Percentiles rank a stretch among this genome's conserved stretches.
phyloP scores from a whole-genome alignment of 1,140 invertebrate species.

The Cherax quadricarinatus region DNA sequence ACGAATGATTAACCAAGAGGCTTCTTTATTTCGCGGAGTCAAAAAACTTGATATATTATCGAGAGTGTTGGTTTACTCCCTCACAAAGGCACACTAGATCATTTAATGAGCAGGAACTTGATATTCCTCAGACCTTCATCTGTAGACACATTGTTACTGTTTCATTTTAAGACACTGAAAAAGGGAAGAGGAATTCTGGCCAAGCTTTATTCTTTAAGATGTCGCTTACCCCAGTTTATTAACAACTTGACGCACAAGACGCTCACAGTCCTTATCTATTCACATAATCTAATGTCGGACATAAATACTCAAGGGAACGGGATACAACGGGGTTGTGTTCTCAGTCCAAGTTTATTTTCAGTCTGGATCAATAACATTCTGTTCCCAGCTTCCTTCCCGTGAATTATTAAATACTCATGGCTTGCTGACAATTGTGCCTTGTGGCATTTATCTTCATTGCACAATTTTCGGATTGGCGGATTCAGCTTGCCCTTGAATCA shows the following conservation, averaged over 20 bases:
- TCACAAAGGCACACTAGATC: too few relatives aligned
- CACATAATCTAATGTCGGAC: not conserved
- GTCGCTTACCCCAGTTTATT: not conserved
- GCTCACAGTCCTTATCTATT: not conserved
- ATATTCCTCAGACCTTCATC: too few relatives aligned
- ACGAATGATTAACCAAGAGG: too few relatives aligned
- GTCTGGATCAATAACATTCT: slow-evolving; percentile 5
- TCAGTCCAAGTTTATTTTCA: not conserved
- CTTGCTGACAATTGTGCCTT: not conserved
- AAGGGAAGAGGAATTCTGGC: not conserved
- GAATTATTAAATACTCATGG: not conserved
- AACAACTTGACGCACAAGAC: not conserved
- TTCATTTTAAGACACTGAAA: too few relatives aligned
- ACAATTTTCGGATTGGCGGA: not conserved
- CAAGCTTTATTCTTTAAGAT: not conserved
- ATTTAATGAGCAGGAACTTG: too few relatives aligned
- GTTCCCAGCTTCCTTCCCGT: not conserved
- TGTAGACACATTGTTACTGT: too few relatives aligned
- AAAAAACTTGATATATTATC: too few relatives aligned
- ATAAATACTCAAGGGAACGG: not conserved
- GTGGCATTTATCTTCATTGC: not conserved
- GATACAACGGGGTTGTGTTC: not conserved
- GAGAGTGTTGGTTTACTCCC: too few relatives aligned
- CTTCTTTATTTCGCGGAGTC: too few relatives aligned
- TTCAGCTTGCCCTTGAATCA: not conserved